Evolutionary conservation across 2,113 vertebrate genomes (phyloP), one percentile per base, ranked within the genome.

Genomic region (Mesoclemmys tuberculata): DNA sequence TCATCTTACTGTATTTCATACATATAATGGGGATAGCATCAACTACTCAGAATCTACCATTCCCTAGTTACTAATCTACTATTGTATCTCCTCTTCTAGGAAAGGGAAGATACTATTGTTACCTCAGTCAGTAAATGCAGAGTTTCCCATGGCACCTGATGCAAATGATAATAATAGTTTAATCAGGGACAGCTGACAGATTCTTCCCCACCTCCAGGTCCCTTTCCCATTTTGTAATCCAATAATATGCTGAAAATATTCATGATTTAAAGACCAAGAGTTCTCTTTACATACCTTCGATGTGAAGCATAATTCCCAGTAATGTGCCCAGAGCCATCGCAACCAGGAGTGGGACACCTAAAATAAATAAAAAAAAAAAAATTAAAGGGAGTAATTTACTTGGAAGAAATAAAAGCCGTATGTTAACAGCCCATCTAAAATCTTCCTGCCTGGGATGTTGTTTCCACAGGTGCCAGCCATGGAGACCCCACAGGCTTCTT

Each of bases 231-330:
- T 95, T 55, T 89, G 4, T 71, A 38, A 71, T 38, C n/a, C 64
- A 71, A 22, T 58, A 58, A 29, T 58, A 58, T 58, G 10, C 41
- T 91, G 88, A 16, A 77, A 77, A 91, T 24, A 55, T 16, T 61
- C 11, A 54, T 74, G 54, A 9, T 41, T 31, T 58, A 58, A 75
- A 18, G 85, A 75, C 35, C 46, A 89, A 93, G 10, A 24, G 21
- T 49, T 84, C 29, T 94, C 41, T 92, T 81, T 93, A 90, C 96
- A 49, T 99, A 99, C 99, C 99, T 99, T 98, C 99, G 99, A 98
- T 99, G 99, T 95, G 99, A 99, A 94, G 99, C 99, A 81, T 99
- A 99, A 98, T 99, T 99, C 98, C 99, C 99, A 84, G 99, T 99
- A 97, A 99, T 99, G 98, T 99, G 99, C 97, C 99, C 99, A 94